Evolutionary conservation across 2,888 invertebrate species (phyloP).

Genomic region (Drosophila tripunctata): DNA sequence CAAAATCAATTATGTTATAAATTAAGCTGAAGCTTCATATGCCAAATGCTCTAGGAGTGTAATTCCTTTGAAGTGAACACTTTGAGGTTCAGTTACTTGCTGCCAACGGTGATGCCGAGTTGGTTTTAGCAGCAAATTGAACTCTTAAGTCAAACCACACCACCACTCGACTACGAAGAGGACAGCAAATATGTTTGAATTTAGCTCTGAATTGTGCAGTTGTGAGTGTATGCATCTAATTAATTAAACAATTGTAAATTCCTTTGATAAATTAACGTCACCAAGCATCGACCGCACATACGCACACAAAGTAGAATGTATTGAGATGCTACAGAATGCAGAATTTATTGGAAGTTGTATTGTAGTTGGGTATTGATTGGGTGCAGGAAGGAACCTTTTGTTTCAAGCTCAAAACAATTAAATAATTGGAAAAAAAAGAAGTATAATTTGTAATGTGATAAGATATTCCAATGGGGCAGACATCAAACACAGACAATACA

Average conservation of each 20-base stretch:
- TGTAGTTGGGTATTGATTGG: background rate
- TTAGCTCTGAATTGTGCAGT: constrained; percentile 12
- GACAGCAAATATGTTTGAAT: constrained; percentile 37
- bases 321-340: background rate
- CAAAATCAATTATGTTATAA: background rate
- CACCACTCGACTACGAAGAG: background rate
- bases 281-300: constrained; percentile 57
- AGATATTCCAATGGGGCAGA: constrained; percentile 36
- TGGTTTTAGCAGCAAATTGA: background rate
- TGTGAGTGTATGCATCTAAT: constrained; percentile 45
- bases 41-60: background rate
- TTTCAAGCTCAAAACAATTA: constrained; percentile 53
- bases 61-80: background rate
- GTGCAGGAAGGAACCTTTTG: background rate
- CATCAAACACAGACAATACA: constrained; percentile 44
- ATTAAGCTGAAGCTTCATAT: background rate
- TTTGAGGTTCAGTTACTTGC: background rate
- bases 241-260: constrained; percentile 75
- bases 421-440: constrained; percentile 49
- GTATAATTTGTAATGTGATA: constrained; percentile 8
- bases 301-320: background rate
- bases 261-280: constrained; percentile 77
- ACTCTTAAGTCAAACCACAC: background rate
- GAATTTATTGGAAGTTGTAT: no score
- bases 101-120: background rate